phyloP scores from a whole-genome alignment of 2,113 vertebrate genomes.

The Lagopus leucura region DNA sequence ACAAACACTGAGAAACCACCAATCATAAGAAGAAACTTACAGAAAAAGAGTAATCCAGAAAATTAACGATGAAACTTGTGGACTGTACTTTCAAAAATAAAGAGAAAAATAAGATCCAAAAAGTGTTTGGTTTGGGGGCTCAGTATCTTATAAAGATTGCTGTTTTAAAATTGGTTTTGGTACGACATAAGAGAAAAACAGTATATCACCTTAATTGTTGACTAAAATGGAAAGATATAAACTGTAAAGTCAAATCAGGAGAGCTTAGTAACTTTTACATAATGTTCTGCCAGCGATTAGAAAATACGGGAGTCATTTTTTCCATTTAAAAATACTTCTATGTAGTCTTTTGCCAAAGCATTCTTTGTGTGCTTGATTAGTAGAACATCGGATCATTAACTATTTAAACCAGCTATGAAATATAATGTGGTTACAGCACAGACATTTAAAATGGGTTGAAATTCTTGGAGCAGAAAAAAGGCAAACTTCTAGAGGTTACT shows the following conservation, averaged over 20 bases:
- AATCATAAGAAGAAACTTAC: background rate
- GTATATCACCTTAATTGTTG: background rate
- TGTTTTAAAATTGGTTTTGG: background rate
- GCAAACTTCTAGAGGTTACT: background rate
- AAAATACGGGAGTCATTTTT: background rate
- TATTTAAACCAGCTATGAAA: background rate
- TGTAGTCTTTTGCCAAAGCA: background rate
- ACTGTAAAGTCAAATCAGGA: background rate
- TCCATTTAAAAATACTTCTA: background rate
- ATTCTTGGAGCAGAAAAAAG: background rate
- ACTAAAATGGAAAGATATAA: background rate
- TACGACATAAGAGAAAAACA: background rate
- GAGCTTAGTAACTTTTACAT: background rate
- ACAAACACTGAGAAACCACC: background rate
- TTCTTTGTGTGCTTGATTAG: background rate
- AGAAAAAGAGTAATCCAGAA: background rate
- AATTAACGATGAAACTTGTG: background rate
- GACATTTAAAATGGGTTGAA: background rate
- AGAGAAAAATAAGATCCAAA: background rate
- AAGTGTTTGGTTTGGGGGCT: background rate
- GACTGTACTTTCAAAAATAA: background rate
- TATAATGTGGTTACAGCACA: background rate
- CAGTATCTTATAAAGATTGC: background rate
- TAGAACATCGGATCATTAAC: background rate
- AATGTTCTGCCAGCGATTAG: background rate